Conservation (phyloP, 92 coral and sea anemone genomes). For the Galaxea fascicularis region DNA sequence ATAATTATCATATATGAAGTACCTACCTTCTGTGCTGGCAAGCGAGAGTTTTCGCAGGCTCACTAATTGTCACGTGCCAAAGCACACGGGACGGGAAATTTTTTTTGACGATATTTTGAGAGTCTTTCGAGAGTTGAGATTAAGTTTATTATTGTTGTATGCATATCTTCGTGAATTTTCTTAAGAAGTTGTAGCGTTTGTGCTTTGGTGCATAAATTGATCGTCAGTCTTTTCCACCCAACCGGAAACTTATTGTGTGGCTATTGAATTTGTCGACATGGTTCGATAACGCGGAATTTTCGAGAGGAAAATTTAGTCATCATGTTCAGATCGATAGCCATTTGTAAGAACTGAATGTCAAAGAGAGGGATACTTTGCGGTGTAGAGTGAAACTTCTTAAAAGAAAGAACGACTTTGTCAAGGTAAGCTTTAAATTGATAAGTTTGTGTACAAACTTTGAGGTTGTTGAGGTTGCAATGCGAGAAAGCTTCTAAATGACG, state of each 20-base stretch:
- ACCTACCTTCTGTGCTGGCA: too few species aligned
- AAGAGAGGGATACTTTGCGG: background rate
- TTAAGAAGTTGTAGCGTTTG: background rate
- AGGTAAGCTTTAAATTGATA: conserved; percentile 17
- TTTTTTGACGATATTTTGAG: background rate
- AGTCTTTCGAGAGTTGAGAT: background rate
- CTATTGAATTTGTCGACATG: background rate
- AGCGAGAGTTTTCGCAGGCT: background rate
- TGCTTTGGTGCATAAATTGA: background rate
- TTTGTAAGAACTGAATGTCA: background rate
- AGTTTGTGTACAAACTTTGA: conserved; percentile 14
- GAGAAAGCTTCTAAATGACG: background rate
- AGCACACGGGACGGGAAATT: too few species aligned
- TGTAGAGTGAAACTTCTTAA: background rate
- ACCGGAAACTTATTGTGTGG: conserved; percentile 24
- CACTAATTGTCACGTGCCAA: conserved; percentile 1
- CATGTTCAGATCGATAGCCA: background rate
- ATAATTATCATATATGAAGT: too few species aligned
- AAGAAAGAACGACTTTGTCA: conserved; percentile 1
- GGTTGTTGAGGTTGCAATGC: conserved; percentile 1
- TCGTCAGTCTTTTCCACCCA: conserved; percentile 16
- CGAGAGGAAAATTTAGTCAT: conserved; percentile 21
- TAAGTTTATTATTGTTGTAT: background rate
- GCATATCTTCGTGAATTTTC: background rate
- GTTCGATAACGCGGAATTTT: conserved; percentile 24